phyloP scores from a whole-genome alignment of 2,797 vertebrate genomes.

The Simalia tracyae region DNA sequence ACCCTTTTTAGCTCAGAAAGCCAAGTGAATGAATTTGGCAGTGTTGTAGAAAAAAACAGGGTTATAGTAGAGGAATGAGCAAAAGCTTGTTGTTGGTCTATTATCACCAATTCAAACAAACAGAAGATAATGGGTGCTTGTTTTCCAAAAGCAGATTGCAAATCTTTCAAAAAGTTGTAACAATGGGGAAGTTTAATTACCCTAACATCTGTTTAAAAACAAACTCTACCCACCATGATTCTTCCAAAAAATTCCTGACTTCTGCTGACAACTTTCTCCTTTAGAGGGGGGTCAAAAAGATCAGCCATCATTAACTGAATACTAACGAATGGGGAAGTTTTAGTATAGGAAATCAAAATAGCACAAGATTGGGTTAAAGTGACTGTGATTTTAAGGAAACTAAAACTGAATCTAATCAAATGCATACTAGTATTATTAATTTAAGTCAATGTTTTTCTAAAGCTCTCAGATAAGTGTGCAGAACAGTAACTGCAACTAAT shows the following conservation, averaged over 20 bases:
- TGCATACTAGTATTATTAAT: neutral
- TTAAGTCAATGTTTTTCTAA: neutral
- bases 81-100: neutral
- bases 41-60: neutral
- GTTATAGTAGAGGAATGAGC: neutral
- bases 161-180: too few relatives aligned
- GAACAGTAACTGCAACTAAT: neutral
- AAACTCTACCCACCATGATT: too few relatives aligned
- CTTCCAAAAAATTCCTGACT: too few relatives aligned
- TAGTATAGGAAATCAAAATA: neutral
- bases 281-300: neutral
- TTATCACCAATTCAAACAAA: neutral
- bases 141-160: too few relatives aligned
- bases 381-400: neutral
- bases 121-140: too few relatives aligned
- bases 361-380: neutral
- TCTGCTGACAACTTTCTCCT: too few relatives aligned
- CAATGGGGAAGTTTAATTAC: too few relatives aligned
- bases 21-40: neutral
- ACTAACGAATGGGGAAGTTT: neutral
- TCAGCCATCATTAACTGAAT: neutral
- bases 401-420: neutral
- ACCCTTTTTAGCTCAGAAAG: neutral
- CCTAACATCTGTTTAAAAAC: too few relatives aligned
- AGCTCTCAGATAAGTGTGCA: neutral